These are phyloP conservation scores for Myiagra hebetior DNA, from an alignment of 2,113 vertebrate species.

Conservation along the genomic window DNA sequence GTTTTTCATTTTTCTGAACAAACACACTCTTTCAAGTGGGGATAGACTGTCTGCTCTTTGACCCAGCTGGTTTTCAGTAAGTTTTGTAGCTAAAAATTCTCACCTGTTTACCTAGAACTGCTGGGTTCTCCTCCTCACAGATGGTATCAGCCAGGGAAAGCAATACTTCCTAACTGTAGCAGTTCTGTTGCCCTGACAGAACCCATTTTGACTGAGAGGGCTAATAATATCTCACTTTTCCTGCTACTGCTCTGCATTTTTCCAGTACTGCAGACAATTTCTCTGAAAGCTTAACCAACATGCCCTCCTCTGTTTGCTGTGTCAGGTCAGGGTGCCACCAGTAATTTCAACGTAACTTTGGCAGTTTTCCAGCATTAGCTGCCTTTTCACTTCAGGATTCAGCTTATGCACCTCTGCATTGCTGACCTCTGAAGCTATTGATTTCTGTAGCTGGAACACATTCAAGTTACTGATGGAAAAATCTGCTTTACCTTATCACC, in stretches of 20 bases:
- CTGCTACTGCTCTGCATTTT: neutral
- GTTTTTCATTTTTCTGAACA: neutral
- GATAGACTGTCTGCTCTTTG: neutral
- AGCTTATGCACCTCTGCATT: neutral
- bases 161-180: neutral
- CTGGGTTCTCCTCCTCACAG: neutral
- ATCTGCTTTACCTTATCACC: neutral
- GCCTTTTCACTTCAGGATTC: neutral
- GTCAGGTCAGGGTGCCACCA: constrained; percentile 37
- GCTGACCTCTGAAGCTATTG: constrained; percentile 38
- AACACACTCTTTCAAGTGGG: fast-evolving
- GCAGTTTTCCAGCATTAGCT: constrained; percentile 27
- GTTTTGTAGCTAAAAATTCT: neutral
- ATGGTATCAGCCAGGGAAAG: neutral
- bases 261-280: neutral
- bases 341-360: neutral
- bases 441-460: constrained; percentile 23
- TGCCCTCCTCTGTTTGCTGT: constrained; percentile 25
- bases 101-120: neutral
- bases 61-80: neutral
- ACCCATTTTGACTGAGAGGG: neutral
- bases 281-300: constrained; percentile 20
- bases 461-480: neutral
- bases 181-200: neutral
- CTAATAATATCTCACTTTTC: constrained; percentile 24